phyloP scores from a whole-genome alignment of 2,888 invertebrate species.

The Lasius fuliginosus region DNA sequence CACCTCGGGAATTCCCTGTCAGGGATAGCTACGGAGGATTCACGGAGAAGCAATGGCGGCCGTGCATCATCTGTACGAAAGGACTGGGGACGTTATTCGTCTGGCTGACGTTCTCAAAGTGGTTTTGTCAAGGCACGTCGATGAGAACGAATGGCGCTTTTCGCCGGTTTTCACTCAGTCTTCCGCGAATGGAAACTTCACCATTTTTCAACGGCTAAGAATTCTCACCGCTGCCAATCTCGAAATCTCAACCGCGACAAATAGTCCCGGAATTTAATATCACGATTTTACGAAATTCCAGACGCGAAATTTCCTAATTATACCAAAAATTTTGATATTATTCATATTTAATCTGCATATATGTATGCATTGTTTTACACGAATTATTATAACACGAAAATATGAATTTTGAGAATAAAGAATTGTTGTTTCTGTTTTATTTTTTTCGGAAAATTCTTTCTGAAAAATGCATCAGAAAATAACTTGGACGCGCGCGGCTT shows the following conservation, averaged over 20 bases:
- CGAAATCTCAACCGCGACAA: constrained; percentile 47
- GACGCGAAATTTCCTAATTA: background rate
- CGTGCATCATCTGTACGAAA: constrained; percentile 71
- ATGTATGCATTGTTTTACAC: too few species aligned
- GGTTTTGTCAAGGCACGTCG: constrained; percentile 72
- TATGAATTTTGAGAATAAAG: background rate
- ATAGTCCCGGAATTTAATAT: constrained; percentile 21
- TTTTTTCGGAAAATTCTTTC: background rate
- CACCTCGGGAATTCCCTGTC: constrained; percentile 71
- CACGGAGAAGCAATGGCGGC: constrained; percentile 68
- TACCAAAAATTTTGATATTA: background rate
- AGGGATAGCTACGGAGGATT: constrained; percentile 60
- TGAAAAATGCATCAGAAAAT: constrained; percentile 13
- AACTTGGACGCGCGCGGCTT: background rate
- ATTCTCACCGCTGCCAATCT: constrained; percentile 26
- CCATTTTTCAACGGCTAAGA: constrained; percentile 58
- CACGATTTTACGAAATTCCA: background rate
- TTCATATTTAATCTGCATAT: background rate
- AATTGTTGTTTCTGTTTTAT: background rate
- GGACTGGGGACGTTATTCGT: constrained; percentile 70
- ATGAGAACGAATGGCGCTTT: constrained; percentile 70
- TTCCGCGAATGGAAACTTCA: constrained; percentile 56
- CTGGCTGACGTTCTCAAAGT: constrained; percentile 68
- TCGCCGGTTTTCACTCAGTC: constrained; percentile 55
- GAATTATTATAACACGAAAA: background rate